Base-by-base conservation (phyloP, 2,797 vertebrate genomes). In the Acipenser oxyrinchus region DNA sequence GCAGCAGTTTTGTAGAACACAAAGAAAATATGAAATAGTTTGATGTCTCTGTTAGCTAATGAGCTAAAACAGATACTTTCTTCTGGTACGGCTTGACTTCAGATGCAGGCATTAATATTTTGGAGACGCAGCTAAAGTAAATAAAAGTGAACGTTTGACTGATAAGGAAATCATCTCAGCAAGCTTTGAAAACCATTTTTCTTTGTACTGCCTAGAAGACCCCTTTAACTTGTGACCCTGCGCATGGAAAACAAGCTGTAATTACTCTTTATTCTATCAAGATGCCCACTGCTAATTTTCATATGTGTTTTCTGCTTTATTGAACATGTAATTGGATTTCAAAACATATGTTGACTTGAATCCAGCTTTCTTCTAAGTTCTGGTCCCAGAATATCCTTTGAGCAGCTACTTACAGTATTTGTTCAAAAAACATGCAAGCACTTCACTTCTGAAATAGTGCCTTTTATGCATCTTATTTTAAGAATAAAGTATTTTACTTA, bases 11-110 rank as follows among this genome's bases (percentile, higher is more conserved):
- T 85, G 79, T 86, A 85, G 84, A 86, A 87, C 85, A 90, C 81
- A 89, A 91, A 88, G 82, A 82, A 88, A 89, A 86, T 86, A 86
- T 86, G 82, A 86, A 90, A 88, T 88, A 77, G 82, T 87, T 84
- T 85, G 87, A 83, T 62, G 60, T 78, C 82, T 83, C 80, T 85
- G 75, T 80, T 82, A 86, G 82, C 87, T 90, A 92, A 90, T 88
- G 88, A 93, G 84, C 84, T 71, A 76, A 70, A 85, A 76, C 80
- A 84, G 78, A 81, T 73, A 74, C 48, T 12, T 68, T 71, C 70
- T 71, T 69, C 53, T 80, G 72, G 69, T 76, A 59, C 68, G 51
- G 69, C 63, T 81, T 78, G 75, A 86, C 81, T 86, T 82, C 81
- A 77, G 81, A 86, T 82, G 77, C 75, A 76, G 69, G 70, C 73